Base-by-base conservation (phyloP, 2,888 invertebrate genomes). In the Alsophila aescularia region DNA sequence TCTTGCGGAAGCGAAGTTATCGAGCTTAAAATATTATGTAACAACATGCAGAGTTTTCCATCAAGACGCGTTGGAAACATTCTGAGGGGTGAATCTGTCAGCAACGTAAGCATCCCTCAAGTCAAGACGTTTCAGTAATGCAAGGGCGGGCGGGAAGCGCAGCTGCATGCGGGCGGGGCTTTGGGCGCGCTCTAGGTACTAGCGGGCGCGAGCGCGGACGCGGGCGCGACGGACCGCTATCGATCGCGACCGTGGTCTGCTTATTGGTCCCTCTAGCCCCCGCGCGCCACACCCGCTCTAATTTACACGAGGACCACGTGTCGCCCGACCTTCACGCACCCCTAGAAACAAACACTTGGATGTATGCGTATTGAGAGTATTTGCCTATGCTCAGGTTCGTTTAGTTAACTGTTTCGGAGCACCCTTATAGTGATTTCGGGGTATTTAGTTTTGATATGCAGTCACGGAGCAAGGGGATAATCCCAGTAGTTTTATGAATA, bases 261-360 rank as follows among this genome's bases (percentile, higher is more conserved):
- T 70, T 66, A 73, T 77, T 70, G 70, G 70, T 54, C 69, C 61
- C 58, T 48, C 52, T 55, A 51, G 62, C 60, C 67, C 64, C 67
- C 62, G 58, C 67, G 53, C 57, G 66, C 67, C 73, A 56, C 70
- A 67, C 69, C 74, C 77, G 74, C 66, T 73, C 71, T 69, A 74
- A 70, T 75, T 75, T 75, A 81, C 77, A 72, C 79, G 66, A 68
- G 67, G 67, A 75, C 77, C 82, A 84, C 81, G 79, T 83, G 81
- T 76, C 74, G 65, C 58, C 62, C 76, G 79, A 80, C 79, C 83
- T 83, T 83, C 80, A 81, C 74, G 70, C 66, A 58, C 62, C 66
- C 64, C 60, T 64, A 54, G 59, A 69, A 75, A 68, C 60, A 66
- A 56, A 67, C 69, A 73, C 70, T 41, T 54, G 32, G 31, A 70